A percentile compares a stretch with the other conserved stretches of the same genome.
phyloP scores from a whole-genome alignment of 2,888 invertebrate genomes.

The Temnothorax rugatulus region DNA sequence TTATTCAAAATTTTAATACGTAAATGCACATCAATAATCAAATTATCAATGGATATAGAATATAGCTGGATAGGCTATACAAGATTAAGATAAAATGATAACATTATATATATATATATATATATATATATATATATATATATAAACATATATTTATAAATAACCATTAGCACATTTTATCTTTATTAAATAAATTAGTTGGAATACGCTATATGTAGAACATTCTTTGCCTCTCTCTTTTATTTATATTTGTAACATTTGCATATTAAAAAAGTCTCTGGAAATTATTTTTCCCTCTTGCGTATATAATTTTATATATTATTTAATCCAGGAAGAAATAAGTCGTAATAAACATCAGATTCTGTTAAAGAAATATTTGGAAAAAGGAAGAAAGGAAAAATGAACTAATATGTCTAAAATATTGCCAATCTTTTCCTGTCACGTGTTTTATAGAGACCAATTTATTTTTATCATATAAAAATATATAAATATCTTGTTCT shows the following conservation, averaged over 20 bases:
- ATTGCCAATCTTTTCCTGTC: not conserved
- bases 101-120: not conserved
- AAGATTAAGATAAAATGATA: not conserved
- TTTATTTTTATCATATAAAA: not conserved
- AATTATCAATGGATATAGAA: not conserved
- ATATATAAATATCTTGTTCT: not conserved
- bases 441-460: not conserved
- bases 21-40: not conserved
- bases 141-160: not conserved
- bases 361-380: not conserved
- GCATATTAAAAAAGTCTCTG: not conserved
- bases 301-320: not conserved
- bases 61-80: not conserved
- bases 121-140: not conserved
- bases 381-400: not conserved
- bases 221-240: not conserved
- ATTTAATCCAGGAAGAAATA: not conserved
- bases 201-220: not conserved
- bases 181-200: not conserved
- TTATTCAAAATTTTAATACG: not conserved
- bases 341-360: not conserved
- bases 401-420: not conserved
- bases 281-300: conserved; percentile 12
- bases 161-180: not conserved
- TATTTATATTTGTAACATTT: not conserved